Base-by-base conservation (phyloP, 2,797 vertebrate species). In the Dendrocincla fuliginosa region DNA sequence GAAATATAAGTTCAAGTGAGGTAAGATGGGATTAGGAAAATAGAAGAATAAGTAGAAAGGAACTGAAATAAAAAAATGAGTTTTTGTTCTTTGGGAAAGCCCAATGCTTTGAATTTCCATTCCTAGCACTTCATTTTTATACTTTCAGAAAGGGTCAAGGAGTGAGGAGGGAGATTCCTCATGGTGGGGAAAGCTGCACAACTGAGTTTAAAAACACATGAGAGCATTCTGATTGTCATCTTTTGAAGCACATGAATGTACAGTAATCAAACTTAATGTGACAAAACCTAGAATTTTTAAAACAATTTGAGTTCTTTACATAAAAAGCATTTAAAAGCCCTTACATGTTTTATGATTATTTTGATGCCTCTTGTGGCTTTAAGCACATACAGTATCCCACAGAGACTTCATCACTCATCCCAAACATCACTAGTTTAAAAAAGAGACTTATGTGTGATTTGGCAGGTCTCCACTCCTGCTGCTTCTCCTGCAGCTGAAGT, bases 371-470 rank as follows among this genome's bases (percentile, higher is more conserved):
- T 46, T 57, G 11, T 39, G 6, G 2, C 9, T 78, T 52, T 76
- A 30, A 63, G 32, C 5, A 1, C 8, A 13, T 19, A 8, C 3
- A 13, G 4, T 6, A 28, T 27, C 25, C 47, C 3, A 1, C 20
- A 82, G 49, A 35, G 11, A 74, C 16, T 33, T 65, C 42, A 50
- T 28, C 25, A 84, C 9, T 4, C 11, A 30, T 35, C 27, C 42
- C 24, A 63, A 53, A 84, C 2, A 10, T 59, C 17, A 41, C 9
- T 25, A 75, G 13, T 25, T 81, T 53, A 59, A 56, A 30, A 60
- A 47, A 75, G 25, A 41, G 1, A 6, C 2, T 74, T 63, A 3
- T 25, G 23, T 35, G 10, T 85, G 55, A 41, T 57, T 52, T n/a
- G 25, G 24, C 53, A 70, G 46, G 5, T 80, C n/a, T 11, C 20